These are phyloP conservation scores for Zonitis immaculata DNA, from an alignment of 2,888 invertebrate genomes.

Conservation along the genomic window DNA sequence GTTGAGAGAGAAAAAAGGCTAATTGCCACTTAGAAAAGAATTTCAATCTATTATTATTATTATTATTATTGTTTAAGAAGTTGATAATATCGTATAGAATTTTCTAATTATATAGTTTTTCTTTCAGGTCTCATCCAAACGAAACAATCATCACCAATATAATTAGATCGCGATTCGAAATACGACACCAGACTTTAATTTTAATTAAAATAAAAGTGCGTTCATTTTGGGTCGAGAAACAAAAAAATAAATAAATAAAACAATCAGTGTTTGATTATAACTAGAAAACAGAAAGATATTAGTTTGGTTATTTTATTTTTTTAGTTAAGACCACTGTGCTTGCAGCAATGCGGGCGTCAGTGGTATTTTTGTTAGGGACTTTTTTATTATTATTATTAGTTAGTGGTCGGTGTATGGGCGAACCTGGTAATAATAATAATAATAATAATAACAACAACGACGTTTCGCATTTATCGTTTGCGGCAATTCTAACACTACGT, in stretches of 20 bases:
- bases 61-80: too few relatives aligned
- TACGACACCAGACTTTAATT: slow-evolving; percentile 25
- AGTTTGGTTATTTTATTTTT: too few relatives aligned
- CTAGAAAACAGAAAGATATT: too few relatives aligned
- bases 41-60: too few relatives aligned
- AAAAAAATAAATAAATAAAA: slow-evolving; percentile 24
- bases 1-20: slow-evolving; percentile 1
- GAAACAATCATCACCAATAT: slow-evolving; percentile 20
- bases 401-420: slow-evolving; percentile 20
- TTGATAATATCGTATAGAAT: too few relatives aligned
- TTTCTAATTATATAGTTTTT: slow-evolving; percentile 5
- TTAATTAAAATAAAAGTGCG: slow-evolving; percentile 31
- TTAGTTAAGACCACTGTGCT: slow-evolving; percentile 17
- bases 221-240: too few relatives aligned
- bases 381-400: slow-evolving; percentile 16
- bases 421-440: too few relatives aligned
- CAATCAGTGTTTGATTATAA: slow-evolving; percentile 20
- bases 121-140: slow-evolving; percentile 25
- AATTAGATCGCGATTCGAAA: slow-evolving; percentile 19
- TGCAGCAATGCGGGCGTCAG: slow-evolving; percentile 33
- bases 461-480: slow-evolving; percentile 28
- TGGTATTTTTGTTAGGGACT: slow-evolving; percentile 32
- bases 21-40: slow-evolving; percentile 2
- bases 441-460: too few relatives aligned
- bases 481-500: slow-evolving; percentile 32